These are phyloP conservation scores for Hystrix brachyura DNA, from an alignment of 2,113 vertebrate genomes.

Conservation along the genomic window DNA sequence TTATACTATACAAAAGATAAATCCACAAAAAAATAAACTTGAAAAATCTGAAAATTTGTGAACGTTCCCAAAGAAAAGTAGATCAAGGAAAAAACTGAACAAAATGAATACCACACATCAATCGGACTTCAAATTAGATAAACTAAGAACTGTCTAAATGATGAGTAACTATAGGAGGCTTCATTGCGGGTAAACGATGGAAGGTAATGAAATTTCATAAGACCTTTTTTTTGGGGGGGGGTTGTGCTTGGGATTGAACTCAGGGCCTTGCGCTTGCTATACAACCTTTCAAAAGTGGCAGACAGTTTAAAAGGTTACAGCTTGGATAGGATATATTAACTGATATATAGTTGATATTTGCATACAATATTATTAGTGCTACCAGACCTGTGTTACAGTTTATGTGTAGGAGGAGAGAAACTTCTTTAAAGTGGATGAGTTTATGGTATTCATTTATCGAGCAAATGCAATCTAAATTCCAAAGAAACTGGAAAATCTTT, in stretches of 20 bases:
- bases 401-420: background rate
- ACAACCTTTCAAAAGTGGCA: background rate
- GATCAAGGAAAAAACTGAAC: background rate
- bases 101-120: slow-evolving; percentile 35
- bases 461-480: slow-evolving; percentile 16
- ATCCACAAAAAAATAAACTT: slow-evolving; percentile 32
- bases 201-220: background rate
- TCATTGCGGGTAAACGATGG: rapidly evolving
- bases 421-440: slow-evolving; percentile 2
- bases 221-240: background rate
- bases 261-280: too few relatives aligned
- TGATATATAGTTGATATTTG: background rate
- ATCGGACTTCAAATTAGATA: slow-evolving; percentile 40
- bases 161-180: background rate
- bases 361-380: background rate
- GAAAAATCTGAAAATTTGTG: background rate
- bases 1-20: background rate
- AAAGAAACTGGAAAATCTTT: slow-evolving; percentile 32
- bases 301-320: background rate
- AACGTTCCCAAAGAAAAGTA: slow-evolving; percentile 40
- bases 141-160: slow-evolving; percentile 36
- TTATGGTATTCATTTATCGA: background rate
- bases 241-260: too few relatives aligned
- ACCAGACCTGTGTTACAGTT: background rate
- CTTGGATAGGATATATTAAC: background rate